phyloP scores from a whole-genome alignment of 2,113 vertebrate genomes.

The Peromyscus polionotus region DNA sequence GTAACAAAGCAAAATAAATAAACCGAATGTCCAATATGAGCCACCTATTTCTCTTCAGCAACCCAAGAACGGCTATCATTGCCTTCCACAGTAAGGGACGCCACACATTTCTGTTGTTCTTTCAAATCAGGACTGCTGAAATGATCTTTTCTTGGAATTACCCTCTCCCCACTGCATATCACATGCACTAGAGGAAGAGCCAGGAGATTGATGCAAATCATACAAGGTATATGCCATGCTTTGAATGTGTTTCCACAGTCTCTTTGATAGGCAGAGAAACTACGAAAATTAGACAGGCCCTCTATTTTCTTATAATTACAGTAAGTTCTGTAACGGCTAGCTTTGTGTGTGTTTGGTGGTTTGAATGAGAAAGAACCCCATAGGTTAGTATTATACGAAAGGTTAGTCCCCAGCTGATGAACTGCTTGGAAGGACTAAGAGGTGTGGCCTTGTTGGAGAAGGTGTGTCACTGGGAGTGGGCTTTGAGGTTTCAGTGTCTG shows the following conservation, averaged over 20 bases:
- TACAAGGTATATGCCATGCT: not conserved
- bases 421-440: not conserved
- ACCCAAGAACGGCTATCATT: not conserved
- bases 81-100: constrained; percentile 30
- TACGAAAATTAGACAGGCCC: not conserved
- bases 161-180: constrained; percentile 47
- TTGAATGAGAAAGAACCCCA: not conserved
- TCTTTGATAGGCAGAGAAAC: not conserved
- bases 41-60: not conserved
- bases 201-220: not conserved
- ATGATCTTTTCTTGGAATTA: constrained; percentile 31
- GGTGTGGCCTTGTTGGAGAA: not conserved
- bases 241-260: not conserved
- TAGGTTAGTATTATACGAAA: not conserved
- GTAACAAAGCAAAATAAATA: not conserved
- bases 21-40: constrained; percentile 4
- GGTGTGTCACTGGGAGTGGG: not conserved
- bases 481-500: not conserved
- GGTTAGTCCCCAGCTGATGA: not conserved
- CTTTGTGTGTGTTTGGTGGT: not conserved
- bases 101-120: constrained; percentile 31
- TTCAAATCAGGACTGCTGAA: constrained; percentile 66
- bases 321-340: not conserved
- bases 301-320: not conserved
- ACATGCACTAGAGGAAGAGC: constrained; percentile 40